Base-by-base conservation (phyloP, 2,888 invertebrate genomes). In the Anthophora plumipes region DNA sequence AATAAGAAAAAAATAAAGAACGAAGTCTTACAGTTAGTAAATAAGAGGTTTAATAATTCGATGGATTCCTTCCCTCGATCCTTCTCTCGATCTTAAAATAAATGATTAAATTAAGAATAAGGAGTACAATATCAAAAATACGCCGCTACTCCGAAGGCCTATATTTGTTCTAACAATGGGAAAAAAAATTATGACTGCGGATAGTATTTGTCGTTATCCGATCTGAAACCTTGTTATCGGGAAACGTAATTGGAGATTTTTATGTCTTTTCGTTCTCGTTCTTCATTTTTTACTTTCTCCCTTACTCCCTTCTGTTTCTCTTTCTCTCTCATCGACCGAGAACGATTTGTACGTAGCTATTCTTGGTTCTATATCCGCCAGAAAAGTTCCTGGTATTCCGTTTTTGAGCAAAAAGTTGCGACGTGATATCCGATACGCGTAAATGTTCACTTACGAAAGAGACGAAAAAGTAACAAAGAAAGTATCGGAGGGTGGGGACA, bases 141-240 rank as follows among this genome's bases (percentile, higher is more conserved):
- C 9, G 4, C 1, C 43, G 14, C 17, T 11, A 1, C 39, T 31
- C 7, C 1, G 20, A 22, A 43, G 4, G 17, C 3, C 60, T n/a
- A 31, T 48, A 11, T 46, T 69, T 54, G 25, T 31, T 77, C 11
- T 8, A 77, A 52, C 46, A 20, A 20, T n/a, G 12, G 12, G 12
- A 74, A n/a, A 25, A 68, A n/a, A 66, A 59, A 78, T 78, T 77
- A 68, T 22, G 39, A 59, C 41, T 22, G 2, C 17, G 22, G 17
- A 20, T 20, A 14, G 39, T 52, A 46, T 52, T 59, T n/a, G 52
- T 17, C 20, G 52, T 60, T 59, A 69, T 41, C 9, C 77, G 68
- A 70, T 66, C 64, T 12, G 0, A 25, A 77, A 48, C 12, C 63
- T 54, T 54, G 46, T 70, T 70, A 31, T 55, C 17, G 66, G 68